A percentile compares a stretch with the other conserved stretches of the same genome.
phyloP scores from a whole-genome alignment of 2,113 vertebrate species.

The Ellobius talpinus region DNA sequence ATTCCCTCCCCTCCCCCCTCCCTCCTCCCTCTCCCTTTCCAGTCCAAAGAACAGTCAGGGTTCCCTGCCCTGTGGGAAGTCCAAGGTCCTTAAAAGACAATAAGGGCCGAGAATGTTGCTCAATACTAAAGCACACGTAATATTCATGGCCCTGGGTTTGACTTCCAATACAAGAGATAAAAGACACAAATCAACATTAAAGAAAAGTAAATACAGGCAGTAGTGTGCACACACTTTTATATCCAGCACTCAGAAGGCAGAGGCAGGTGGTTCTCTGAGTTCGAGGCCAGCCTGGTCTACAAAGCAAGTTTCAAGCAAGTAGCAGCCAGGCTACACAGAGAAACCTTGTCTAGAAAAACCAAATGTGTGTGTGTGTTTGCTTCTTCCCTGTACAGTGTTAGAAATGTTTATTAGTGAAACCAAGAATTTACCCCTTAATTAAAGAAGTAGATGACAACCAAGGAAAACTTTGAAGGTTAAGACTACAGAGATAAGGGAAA shows the following conservation, averaged over 20 bases:
- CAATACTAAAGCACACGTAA: not conserved
- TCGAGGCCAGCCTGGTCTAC: not conserved
- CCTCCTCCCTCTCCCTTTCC: too few relatives aligned
- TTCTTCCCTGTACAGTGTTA: not conserved
- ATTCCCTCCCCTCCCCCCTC: too few relatives aligned
- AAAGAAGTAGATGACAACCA: not conserved
- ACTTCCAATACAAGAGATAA: not conserved
- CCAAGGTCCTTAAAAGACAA: too few relatives aligned
- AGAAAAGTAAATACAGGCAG: not conserved
- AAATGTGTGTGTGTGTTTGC: not conserved
- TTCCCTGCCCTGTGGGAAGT: too few relatives aligned
- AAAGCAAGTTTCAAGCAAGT: not conserved
- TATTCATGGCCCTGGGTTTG: too few relatives aligned
- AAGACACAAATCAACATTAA: not conserved
- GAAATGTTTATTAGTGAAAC: not conserved
- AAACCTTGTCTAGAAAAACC: not conserved
- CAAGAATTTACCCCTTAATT: conserved; percentile 3
- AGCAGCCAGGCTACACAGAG: not conserved
- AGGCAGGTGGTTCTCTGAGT: not conserved
- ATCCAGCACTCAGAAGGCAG: not conserved
- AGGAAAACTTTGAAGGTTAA: conserved; percentile 15
- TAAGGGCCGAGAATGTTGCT: too few relatives aligned
- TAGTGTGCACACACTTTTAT: not conserved
- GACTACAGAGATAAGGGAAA: conserved; percentile 34
- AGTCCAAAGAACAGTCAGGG: too few relatives aligned